phyloP scores from a whole-genome alignment of 2,888 invertebrate genomes.

The Aporophyla nigra region DNA sequence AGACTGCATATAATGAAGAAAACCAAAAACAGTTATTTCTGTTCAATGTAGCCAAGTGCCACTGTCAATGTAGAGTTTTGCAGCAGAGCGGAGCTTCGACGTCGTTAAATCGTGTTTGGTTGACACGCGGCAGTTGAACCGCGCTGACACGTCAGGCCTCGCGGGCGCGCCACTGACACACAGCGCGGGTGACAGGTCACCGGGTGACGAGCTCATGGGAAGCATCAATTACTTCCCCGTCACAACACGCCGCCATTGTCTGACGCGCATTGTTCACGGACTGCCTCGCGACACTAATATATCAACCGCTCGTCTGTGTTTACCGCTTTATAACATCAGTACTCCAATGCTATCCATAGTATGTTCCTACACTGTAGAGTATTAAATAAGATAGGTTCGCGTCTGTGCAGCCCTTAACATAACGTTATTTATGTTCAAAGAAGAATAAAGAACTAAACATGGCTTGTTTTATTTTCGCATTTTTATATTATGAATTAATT shows the following conservation, averaged over 20 bases:
- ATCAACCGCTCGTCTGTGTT: not conserved
- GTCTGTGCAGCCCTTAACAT: not conserved
- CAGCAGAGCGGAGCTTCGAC: not conserved
- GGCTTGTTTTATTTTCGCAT: not conserved
- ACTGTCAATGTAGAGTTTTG: not conserved
- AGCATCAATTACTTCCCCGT: conserved; percentile 13
- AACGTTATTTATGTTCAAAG: not conserved
- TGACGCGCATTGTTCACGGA: conserved; percentile 16
- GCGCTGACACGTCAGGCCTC: not conserved
- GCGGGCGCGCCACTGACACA: conserved; percentile 31
- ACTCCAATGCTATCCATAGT: too few relatives aligned
- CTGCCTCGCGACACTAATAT: not conserved
- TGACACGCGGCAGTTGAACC: not conserved
- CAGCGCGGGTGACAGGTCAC: conserved; percentile 17
- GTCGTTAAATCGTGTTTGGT: not conserved
- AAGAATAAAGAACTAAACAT: not conserved
- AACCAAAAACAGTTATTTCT: not conserved
- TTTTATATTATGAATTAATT: not conserved
- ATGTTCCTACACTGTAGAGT: not conserved
- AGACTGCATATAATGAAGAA: not conserved
- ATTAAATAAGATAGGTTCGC: conserved; percentile 4
- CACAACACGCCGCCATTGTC: conserved; percentile 28
- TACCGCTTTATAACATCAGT: conserved; percentile 5
- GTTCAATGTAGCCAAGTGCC: not conserved
- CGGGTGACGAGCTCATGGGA: conserved; percentile 46